Evolutionary conservation across 2,888 invertebrate genomes (phyloP).

Genomic region (Alcis repandata): DNA sequence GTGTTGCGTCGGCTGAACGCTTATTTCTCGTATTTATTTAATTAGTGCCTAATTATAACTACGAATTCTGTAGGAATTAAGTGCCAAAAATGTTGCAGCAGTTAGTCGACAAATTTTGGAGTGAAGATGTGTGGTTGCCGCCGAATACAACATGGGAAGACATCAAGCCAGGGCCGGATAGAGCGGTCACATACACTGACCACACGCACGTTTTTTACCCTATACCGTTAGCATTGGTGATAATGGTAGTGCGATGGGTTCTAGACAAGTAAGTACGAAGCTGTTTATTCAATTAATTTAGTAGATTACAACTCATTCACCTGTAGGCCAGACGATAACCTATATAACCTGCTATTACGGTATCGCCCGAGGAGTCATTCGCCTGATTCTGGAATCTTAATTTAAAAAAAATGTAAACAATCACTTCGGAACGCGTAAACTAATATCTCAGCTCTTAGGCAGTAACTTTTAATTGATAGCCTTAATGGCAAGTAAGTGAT

Average conservation of each 20-base stretch:
- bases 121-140: conserved; percentile 96
- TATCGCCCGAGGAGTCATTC: conserved; percentile 24
- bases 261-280: conserved; percentile 92
- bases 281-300: conserved; percentile 30
- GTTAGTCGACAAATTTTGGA: conserved; percentile 90
- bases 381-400: conserved; percentile 21
- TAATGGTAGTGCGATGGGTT: conserved; percentile 91
- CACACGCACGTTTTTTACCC: conserved; percentile 93
- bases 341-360: conserved; percentile 42
- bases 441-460: neutral
- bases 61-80: conserved; percentile 34
- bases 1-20: conserved; percentile 21
- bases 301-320: conserved; percentile 29
- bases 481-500: neutral
- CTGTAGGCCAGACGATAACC: conserved; percentile 47
- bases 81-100: conserved; percentile 71
- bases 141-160: conserved; percentile 96
- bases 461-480: conserved; percentile 9
- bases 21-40: conserved; percentile 33
- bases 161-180: conserved; percentile 91
- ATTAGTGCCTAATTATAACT: conserved; percentile 27
- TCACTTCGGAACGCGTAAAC: neutral
- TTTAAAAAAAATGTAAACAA: conserved; percentile 28
- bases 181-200: conserved; percentile 91
- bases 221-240: conserved; percentile 92